These are phyloP conservation scores for Drosophila quinaria DNA, from an alignment of 2,888 invertebrate genomes.

Conservation along the genomic window DNA sequence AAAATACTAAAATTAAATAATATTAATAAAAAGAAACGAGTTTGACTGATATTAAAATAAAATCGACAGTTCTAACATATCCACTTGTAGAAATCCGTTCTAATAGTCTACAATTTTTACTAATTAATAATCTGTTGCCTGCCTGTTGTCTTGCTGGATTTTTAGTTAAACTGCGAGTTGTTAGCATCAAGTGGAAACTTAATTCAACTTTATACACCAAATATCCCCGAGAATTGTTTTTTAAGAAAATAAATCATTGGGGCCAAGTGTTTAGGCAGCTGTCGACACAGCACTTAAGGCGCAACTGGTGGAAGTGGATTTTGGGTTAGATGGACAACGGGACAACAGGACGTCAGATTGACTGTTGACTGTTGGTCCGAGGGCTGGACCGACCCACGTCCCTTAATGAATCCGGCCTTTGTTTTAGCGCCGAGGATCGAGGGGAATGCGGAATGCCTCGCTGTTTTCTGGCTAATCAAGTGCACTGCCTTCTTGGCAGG, in stretches of 20 bases:
- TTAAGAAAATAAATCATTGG: conserved; percentile 40
- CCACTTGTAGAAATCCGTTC: background rate
- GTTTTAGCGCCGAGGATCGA: conserved; percentile 16
- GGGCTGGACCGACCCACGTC: conserved; percentile 44
- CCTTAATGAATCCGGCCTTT: conserved; percentile 50
- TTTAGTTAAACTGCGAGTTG: background rate
- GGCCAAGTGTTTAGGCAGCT: conserved; percentile 56
- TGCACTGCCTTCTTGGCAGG: conserved; percentile 55
- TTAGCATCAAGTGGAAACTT: conserved; percentile 1
- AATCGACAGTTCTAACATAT: too few relatives aligned
- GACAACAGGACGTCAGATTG: conserved; percentile 11
- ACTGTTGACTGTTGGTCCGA: conserved; percentile 24
- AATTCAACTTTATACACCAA: background rate
- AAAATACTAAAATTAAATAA: background rate
- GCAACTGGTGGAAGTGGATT: conserved; percentile 53
- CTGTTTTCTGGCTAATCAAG: conserved; percentile 62
- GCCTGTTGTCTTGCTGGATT: background rate
- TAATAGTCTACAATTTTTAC: background rate
- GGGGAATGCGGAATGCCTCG: conserved; percentile 31
- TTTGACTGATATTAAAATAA: background rate
- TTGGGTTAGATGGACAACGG: conserved; percentile 5
- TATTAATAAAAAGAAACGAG: background rate
- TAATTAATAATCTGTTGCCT: background rate
- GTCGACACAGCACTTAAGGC: conserved; percentile 46
- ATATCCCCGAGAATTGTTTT: conserved; percentile 9